phyloP scores from a whole-genome alignment of 2,888 invertebrate species.

The Eupithecia exiguata region DNA sequence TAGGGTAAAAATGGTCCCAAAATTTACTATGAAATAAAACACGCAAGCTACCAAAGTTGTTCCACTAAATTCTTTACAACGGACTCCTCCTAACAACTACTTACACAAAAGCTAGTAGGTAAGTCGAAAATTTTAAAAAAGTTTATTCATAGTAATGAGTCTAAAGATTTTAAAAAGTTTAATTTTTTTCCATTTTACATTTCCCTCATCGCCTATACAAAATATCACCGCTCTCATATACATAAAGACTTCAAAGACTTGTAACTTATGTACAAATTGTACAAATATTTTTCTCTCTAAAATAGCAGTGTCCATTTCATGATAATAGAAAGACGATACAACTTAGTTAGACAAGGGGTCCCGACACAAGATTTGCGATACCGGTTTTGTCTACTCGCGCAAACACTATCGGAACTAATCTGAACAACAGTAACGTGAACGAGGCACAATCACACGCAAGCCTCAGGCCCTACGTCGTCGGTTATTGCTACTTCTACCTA shows the following conservation, averaged over 20 bases:
- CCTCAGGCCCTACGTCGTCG: constrained; percentile 42
- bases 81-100: constrained; percentile 61
- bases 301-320: constrained; percentile 65
- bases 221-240: constrained; percentile 80
- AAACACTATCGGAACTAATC: constrained; percentile 46
- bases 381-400: constrained; percentile 42
- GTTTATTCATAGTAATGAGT: constrained; percentile 51
- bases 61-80: constrained; percentile 53
- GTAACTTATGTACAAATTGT: constrained; percentile 74
- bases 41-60: constrained; percentile 62
- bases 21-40: constrained; percentile 81
- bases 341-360: constrained; percentile 56
- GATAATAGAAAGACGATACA: constrained; percentile 52
- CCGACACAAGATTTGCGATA: constrained; percentile 57
- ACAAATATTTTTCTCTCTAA: constrained; percentile 69
- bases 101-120: constrained; percentile 69
- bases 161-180: constrained; percentile 62
- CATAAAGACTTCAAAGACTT: constrained; percentile 64
- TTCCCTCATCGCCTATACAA: constrained; percentile 72
- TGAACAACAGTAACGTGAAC: constrained; percentile 6
- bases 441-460: constrained; percentile 4
- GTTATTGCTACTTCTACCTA: constrained; percentile 73
- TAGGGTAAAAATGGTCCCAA: constrained; percentile 78
- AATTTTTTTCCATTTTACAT: constrained; percentile 54
- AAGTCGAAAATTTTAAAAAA: constrained; percentile 52